Conservation (phyloP, 2,113 vertebrate genomes). For the Macquaria ambigua region DNA sequence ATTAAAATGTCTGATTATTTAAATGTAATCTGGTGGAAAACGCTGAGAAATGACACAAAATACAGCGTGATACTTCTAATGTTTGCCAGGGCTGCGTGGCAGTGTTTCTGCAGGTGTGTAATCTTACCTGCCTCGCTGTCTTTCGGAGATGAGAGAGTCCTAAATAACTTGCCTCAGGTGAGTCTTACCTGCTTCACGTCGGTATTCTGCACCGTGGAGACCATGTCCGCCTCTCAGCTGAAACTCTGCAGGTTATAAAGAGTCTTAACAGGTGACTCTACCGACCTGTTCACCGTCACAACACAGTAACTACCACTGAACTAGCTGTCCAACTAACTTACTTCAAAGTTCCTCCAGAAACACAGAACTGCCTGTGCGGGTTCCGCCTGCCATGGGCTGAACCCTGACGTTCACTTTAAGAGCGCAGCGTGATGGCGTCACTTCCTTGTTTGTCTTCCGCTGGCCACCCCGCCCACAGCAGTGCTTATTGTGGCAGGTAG, state of each 20-base stretch:
- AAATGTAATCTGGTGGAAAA: neutral
- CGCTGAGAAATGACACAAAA: neutral
- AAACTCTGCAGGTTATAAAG: neutral
- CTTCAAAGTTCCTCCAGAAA: neutral
- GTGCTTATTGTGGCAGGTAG: constrained; percentile 49
- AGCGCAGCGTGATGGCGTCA: constrained; percentile 71
- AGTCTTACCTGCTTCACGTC: constrained; percentile 67
- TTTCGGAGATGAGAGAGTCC: neutral
- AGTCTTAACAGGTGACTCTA: neutral
- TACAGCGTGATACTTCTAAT: neutral
- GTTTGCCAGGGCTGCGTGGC: neutral
- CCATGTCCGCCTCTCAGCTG: constrained; percentile 48
- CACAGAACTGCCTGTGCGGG: neutral
- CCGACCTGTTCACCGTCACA: neutral
- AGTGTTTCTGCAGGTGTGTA: neutral
- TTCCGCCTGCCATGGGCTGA: constrained; percentile 23
- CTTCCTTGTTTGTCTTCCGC: constrained; percentile 66
- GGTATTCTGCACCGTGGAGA: constrained; percentile 60
- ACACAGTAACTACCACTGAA: neutral
- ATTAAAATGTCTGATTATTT: neutral
- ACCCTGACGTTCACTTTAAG: constrained; percentile 59
- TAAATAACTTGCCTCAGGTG: neutral
- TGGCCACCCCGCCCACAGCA: constrained; percentile 52
- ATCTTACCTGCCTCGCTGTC: neutral
- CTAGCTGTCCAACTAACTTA: neutral